Evolutionary conservation across 2,113 vertebrate genomes (phyloP).

Genomic region (Scartelaos histophorus): DNA sequence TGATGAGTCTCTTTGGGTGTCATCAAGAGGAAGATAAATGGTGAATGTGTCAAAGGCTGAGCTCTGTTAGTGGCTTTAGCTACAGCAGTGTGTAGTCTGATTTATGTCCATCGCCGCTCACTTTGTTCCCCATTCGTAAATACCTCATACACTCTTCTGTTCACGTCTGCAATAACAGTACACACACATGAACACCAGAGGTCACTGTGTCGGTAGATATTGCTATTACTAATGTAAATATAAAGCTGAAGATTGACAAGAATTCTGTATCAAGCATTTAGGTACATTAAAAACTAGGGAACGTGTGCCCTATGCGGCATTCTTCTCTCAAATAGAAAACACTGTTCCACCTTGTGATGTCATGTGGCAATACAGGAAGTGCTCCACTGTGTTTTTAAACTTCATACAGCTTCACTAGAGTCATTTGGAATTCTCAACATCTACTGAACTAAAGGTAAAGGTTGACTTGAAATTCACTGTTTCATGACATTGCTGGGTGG

Average conservation of each 20-base stretch:
- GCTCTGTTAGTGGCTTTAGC: slow-evolving; percentile 13
- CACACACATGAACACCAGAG: slow-evolving; percentile 40
- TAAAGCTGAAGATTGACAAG: background rate
- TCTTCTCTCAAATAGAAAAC: too few species aligned
- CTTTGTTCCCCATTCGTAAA: slow-evolving; percentile 28
- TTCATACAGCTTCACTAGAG: too few species aligned
- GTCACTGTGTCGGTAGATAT: slow-evolving; percentile 25
- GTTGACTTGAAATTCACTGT: too few species aligned
- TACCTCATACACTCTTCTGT: slow-evolving; percentile 3
- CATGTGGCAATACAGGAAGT: too few species aligned
- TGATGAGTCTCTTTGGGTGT: slow-evolving; percentile 24
- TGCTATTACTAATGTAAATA: background rate
- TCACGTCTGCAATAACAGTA: slow-evolving; percentile 8
- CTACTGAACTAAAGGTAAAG: too few species aligned
- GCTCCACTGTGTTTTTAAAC: too few species aligned
- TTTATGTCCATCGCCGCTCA: slow-evolving; percentile 12
- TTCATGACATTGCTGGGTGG: too few species aligned
- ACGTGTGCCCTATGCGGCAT: too few species aligned
- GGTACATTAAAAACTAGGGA: too few species aligned
- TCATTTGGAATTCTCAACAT: too few species aligned
- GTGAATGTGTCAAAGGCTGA: slow-evolving; percentile 21
- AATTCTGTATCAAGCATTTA: too few species aligned
- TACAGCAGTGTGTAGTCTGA: slow-evolving; percentile 14
- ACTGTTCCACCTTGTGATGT: too few species aligned
- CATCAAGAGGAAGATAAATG: slow-evolving; percentile 25